Conservation (phyloP, 2,888 invertebrate genomes). For the Eupithecia tripunctaria region DNA sequence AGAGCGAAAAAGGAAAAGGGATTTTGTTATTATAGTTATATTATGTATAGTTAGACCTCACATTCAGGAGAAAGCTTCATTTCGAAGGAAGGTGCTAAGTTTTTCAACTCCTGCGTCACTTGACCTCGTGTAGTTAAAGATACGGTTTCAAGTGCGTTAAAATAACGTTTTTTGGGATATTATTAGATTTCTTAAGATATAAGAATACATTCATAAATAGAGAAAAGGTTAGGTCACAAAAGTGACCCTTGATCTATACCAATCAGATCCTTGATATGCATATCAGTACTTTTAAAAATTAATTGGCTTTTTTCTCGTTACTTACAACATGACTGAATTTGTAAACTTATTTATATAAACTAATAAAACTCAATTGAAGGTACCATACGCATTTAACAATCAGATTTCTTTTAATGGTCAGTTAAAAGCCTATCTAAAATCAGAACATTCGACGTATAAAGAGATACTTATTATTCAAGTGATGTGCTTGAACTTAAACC, state of each 20-base stretch:
- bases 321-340: background rate
- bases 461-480: constrained; percentile 45
- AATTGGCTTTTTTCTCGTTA: background rate
- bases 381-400: constrained; percentile 4
- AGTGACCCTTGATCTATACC: constrained; percentile 13
- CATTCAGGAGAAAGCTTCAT: no score
- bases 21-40: no score
- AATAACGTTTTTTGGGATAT: no score
- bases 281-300: background rate
- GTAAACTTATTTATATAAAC: background rate
- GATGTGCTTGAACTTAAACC: constrained; percentile 42
- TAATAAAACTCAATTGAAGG: background rate
- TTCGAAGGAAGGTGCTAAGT: no score
- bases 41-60: no score
- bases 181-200: no score
- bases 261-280: background rate
- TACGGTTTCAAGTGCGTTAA: no score
- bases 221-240: background rate
- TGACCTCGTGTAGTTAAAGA: no score
- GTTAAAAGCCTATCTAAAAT: constrained; percentile 35
- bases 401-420: constrained; percentile 25
- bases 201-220: background rate
- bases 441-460: constrained; percentile 29
- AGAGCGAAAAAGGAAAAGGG: no score
- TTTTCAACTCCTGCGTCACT: no score